phyloP scores from a whole-genome alignment of 1,140 invertebrate species.

The Andrena cerasifolii region DNA sequence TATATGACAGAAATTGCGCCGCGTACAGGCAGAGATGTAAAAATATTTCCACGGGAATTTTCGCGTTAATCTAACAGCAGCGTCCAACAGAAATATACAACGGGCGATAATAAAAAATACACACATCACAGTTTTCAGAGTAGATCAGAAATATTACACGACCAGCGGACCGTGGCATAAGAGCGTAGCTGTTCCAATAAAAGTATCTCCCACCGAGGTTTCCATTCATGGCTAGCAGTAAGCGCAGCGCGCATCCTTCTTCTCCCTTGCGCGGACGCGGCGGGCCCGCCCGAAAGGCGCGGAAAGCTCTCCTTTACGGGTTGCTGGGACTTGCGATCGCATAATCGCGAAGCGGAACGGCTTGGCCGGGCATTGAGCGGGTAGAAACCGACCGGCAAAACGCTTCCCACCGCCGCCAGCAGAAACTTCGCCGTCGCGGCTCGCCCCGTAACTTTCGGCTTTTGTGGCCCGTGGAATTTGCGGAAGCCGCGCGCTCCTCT shows the following conservation, averaged over 20 bases:
- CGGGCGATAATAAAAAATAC: slow-evolving; percentile 9
- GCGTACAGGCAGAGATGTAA: background rate
- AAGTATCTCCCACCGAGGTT: slow-evolving; percentile 17
- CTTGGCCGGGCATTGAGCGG: slow-evolving; percentile 10
- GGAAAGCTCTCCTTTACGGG: background rate
- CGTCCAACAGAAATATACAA: background rate
- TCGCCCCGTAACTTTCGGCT: slow-evolving; percentile 53
- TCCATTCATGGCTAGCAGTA: slow-evolving; percentile 19
- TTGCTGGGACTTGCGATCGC: background rate
- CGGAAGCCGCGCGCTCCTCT: slow-evolving; percentile 49
- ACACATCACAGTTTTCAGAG: background rate
- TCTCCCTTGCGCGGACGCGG: background rate
- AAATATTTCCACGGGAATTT: background rate
- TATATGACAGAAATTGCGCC: too few relatives aligned
- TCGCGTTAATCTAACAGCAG: background rate
- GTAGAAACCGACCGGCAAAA: slow-evolving; percentile 10
- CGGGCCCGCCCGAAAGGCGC: background rate
- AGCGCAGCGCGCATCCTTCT: background rate
- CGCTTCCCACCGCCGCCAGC: background rate
- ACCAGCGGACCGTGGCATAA: background rate
- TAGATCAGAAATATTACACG: slow-evolving; percentile 17
- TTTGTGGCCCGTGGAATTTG: slow-evolving; percentile 36
- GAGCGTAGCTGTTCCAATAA: background rate
- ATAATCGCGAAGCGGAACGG: slow-evolving; percentile 26
- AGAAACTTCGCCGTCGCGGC: slow-evolving; percentile 15